Conservation (phyloP, 2,888 invertebrate genomes). For the Strigamia maritima region DNA sequence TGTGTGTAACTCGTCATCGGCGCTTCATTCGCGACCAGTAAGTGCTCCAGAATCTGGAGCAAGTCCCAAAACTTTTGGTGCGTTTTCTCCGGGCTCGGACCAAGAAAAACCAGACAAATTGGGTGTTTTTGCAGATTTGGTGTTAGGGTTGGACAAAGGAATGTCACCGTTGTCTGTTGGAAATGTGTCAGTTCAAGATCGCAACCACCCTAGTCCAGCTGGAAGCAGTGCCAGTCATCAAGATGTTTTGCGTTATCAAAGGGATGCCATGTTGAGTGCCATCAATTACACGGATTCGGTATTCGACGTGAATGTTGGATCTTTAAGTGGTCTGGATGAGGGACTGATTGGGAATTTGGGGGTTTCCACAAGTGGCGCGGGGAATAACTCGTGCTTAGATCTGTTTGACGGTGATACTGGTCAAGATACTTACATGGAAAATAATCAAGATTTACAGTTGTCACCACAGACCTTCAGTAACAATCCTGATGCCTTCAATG, state of each 20-base stretch:
- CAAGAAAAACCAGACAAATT: conserved; percentile 43
- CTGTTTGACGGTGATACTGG: conserved; percentile 51
- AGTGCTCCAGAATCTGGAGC: conserved; percentile 39
- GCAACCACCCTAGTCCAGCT: conserved; percentile 49
- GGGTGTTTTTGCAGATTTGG: conserved; percentile 36
- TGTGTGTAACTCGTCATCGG: background rate
- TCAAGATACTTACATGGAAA: conserved; percentile 50
- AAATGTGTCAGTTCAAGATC: conserved; percentile 47
- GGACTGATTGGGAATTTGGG: conserved; percentile 48
- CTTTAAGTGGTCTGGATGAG: conserved; percentile 49
- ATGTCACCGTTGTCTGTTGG: conserved; percentile 43
- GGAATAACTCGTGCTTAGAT: conserved; percentile 47
- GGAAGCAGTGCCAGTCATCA: conserved; percentile 43
- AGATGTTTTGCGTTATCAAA: conserved; percentile 39
- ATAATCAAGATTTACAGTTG: conserved; percentile 46
- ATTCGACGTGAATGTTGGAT: conserved; percentile 49
- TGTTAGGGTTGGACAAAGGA: conserved; percentile 38
- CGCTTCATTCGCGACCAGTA: conserved; percentile 28
- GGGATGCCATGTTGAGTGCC: conserved; percentile 52
- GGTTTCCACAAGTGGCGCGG: conserved; percentile 46
- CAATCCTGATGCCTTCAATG: conserved; percentile 44
- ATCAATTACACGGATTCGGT: conserved; percentile 51
- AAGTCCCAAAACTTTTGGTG: conserved; percentile 44
- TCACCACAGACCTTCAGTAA: conserved; percentile 49
- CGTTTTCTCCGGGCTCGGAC: conserved; percentile 40